phyloP scores from a whole-genome alignment of 1,140 invertebrate species.

The Heliconius eleuchia region DNA sequence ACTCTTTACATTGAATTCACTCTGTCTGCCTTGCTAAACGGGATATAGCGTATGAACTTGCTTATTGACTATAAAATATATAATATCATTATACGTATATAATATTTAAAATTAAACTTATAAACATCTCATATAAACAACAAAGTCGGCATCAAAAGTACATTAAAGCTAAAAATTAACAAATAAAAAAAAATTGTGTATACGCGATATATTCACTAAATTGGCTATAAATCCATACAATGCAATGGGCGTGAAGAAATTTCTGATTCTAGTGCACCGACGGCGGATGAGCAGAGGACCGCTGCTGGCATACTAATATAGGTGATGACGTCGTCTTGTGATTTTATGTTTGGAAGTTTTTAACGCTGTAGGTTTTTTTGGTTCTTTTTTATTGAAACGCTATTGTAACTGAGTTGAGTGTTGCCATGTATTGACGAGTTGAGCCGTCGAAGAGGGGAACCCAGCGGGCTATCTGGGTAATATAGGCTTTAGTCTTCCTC shows the following conservation, averaged over 20 bases:
- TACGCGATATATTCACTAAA: constrained; percentile 1
- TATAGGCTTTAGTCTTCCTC: too few relatives aligned
- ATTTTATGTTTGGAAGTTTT: not conserved
- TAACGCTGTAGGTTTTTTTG: not conserved
- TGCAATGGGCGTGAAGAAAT: constrained; percentile 12
- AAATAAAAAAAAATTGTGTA: not conserved
- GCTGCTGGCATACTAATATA: constrained; percentile 2
- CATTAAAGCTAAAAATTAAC: not conserved
- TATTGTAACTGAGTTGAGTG: not conserved
- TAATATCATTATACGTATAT: too few relatives aligned
- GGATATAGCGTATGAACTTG: too few relatives aligned
- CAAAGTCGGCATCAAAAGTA: not conserved
- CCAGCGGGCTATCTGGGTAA: too few relatives aligned
- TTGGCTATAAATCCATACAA: constrained; percentile 10
- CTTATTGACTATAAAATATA: too few relatives aligned
- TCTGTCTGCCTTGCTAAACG: too few relatives aligned
- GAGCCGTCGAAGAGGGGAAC: too few relatives aligned
- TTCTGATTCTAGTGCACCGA: constrained; percentile 11
- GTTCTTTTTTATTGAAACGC: not conserved
- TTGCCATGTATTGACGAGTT: too few relatives aligned
- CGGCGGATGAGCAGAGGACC: not conserved
- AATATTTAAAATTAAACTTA: too few relatives aligned
- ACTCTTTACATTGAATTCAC: too few relatives aligned
- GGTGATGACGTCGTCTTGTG: not conserved
- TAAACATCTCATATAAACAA: not conserved